Base-by-base conservation (phyloP, 1,140 invertebrate species). In the Nautilus pompilius region DNA sequence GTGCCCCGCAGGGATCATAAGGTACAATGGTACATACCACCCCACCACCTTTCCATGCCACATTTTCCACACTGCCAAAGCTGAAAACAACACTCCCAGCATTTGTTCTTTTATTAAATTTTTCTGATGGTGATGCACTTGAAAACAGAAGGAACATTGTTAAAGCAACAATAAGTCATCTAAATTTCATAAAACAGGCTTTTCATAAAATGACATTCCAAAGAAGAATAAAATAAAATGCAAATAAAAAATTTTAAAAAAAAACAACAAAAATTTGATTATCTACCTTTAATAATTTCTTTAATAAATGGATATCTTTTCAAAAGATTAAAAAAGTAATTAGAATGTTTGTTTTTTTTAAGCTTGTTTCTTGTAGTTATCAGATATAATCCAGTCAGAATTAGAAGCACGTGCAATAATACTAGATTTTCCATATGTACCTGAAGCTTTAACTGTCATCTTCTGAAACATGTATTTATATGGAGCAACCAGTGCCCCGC, bases 401-500 rank as follows among this genome's bases (percentile, higher is more conserved):
- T 15, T 15, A n/a, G n/a, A 41, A 41, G n/a, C 36, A 41, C 13
- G 36, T n/a, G n/a, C n/a, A n/a, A n/a, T n/a, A n/a, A n/a, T n/a
- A n/a, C n/a, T n/a, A n/a, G n/a, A n/a, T 15, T 41, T 41, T 1
- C 5, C 5, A 53, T 34, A 54, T 65, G 69, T 60, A 79, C 77
- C 71, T 56, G 67, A 51, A 30, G 81, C 80, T 64, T 85, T 82
- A 26, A 85, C 83, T 15, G 77, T 71, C 0, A 87, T 58, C 60
- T 86, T 82, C 58, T 88, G 86, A 65, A 85, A 88, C 86, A 88
- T 88, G 67, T 79, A 84, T 68, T 76, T 67, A 64, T 74, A 72
- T 10, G 54, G 48, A 30, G 33, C 49, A 24, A 56, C 46, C 8
- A 76, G 5, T 10, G 34, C 49, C 3, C 63, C 17, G 22, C 59